Base-by-base conservation (phyloP, 2,113 vertebrate genomes). In the Pantherophis guttatus region DNA sequence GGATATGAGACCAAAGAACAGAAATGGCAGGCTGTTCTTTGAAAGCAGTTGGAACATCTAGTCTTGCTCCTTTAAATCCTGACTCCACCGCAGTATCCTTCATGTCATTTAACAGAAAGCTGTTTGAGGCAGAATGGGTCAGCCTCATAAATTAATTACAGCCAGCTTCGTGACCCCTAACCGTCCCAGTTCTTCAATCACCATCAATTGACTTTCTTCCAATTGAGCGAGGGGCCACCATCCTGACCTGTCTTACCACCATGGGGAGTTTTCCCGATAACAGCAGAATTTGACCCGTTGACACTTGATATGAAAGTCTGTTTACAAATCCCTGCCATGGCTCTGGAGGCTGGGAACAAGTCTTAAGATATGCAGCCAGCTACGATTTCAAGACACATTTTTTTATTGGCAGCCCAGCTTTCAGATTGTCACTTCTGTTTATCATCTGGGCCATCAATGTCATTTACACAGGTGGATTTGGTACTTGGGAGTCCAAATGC, bases 71-170 rank as follows among this genome's bases (percentile, higher is more conserved):
- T 5, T 52, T 39, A 90, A 93, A 87, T 2, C 65, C 87, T 88
- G 87, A 95, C 33, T 93, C 39, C 93, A 6, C 75, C 95, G 44
- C 39, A 62, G 48, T 75, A 81, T 86, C 88, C 88, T 88, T 91
- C 62, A 55, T 95, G 70, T 81, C 94, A 55, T 62, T 93, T 90
- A 94, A 92, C 89, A 90, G 65, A 94, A 65, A 90, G 86, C 70
- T 91, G 50, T 70, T 33, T 15, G 89, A 58, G 4, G 62, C 91
- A 86, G 94, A 95, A 87, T 52, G 54, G 94, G 95, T 90, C 94
- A 95, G 55, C 75, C 93, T 93, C 81, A 90, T 92, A 91, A 95
- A 97, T 94, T 95, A 93, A 94, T 95, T 92, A 94, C 93, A 94
- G 92, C 13, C 93, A 92, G 88, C 70, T 95, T 95, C 92, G 5